Evolutionary conservation across 2,888 invertebrate species (phyloP).

Genomic region (Gerris lacustris): DNA sequence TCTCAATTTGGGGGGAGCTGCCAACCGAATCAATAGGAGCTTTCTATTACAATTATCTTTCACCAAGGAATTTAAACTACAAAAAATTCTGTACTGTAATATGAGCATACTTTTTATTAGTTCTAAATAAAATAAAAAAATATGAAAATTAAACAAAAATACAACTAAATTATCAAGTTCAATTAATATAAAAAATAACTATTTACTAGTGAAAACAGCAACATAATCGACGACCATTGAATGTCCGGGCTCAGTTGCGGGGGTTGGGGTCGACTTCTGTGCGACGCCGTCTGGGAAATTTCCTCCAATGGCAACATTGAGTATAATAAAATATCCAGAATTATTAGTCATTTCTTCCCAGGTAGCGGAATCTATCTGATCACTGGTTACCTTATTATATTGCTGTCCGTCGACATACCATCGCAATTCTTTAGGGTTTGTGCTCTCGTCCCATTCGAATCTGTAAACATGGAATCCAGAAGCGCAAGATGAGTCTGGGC

Average conservation of each 20-base stretch:
- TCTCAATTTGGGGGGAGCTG: too few species aligned
- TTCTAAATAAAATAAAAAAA: too few species aligned
- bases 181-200: too few species aligned
- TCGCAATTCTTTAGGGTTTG: background rate
- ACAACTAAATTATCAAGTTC: too few species aligned
- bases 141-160: too few species aligned
- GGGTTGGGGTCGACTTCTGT: background rate
- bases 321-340: background rate
- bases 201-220: background rate
- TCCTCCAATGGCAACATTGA: background rate
- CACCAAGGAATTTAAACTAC: too few species aligned
- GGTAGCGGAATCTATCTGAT: background rate
- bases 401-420: background rate
- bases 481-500: background rate
- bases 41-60: too few species aligned
- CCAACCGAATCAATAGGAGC: too few species aligned
- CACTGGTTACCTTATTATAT: background rate
- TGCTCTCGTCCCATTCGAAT: constrained; percentile 1
- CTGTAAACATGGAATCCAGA: background rate
- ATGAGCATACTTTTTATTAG: too few species aligned
- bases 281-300: background rate
- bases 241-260: background rate
- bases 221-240: background rate
- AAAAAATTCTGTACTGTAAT: too few species aligned
- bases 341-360: background rate